Evolutionary conservation across 1,140 invertebrate genomes (phyloP), one percentile per base, ranked within the genome.

Genomic region (Leptopilina boulardi): DNA sequence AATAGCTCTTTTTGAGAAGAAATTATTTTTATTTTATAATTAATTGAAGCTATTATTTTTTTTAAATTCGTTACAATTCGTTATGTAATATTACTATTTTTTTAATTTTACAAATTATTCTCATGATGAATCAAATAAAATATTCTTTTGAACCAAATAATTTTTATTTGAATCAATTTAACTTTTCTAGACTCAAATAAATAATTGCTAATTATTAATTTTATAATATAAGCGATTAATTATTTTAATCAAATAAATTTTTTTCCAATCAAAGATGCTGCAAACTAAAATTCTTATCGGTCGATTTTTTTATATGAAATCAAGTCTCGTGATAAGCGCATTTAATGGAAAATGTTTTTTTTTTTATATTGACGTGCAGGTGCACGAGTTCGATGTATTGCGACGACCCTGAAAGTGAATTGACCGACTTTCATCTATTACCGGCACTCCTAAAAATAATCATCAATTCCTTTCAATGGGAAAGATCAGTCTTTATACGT

Each of bases 351-450:
- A 81, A 70, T n/a, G 30, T 21, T 6, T 66, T 5, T 30, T 30
- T 30, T 30, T 5, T 30, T 30, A 30, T 3, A 66, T 66, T 30
- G 23, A 23, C 23, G 23, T 66, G 59, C 70, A 47, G 70, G 70
- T 47, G 70, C 70, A 42, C 26, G 38, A 71, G 70, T 42, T 42
- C 42, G 42, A 71, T 47, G 70, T 71, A 42, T 21, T 18, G 70
- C 21, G 47, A 34, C 44, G 73, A 56, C 73, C 73, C 23, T 74
- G 73, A 74, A 42, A 54, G 74, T 4, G 59, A 73, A 77, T 71
- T 77, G 79, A 80, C 79, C 79, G 79, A 80, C 79, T 80, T 80
- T 77, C 76, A 70, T 75, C 77, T 76, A 77, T 80, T 77, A 73
- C 78, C 78, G 78, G 75, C 78, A 75, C 75, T 80, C 75, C 75